Evolutionary conservation across 2,797 vertebrate species (phyloP).

Genomic region (Squalus acanthias): DNA sequence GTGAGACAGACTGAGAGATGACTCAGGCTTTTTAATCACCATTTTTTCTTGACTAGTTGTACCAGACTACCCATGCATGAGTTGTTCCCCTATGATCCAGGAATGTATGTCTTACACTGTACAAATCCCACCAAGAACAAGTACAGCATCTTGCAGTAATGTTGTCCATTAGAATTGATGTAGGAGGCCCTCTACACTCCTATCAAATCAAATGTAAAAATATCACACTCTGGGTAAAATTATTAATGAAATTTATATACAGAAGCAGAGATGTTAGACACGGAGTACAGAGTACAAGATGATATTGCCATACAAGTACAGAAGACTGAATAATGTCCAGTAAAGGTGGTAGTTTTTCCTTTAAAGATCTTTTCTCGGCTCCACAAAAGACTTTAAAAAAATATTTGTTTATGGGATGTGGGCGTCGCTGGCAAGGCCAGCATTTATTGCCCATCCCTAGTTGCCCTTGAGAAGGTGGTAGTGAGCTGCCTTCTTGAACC

Average conservation of each 20-base stretch:
- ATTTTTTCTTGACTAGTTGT: neutral
- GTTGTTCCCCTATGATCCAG: neutral
- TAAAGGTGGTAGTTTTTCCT: neutral
- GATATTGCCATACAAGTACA: neutral
- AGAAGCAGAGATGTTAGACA: neutral
- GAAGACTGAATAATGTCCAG: neutral
- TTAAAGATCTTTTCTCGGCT: neutral
- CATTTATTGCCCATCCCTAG: no score
- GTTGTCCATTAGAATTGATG: neutral
- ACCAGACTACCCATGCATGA: no score
- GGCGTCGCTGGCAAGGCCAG: no score
- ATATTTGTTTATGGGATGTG: no score
- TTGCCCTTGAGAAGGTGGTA: no score
- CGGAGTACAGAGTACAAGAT: neutral
- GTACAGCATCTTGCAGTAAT: neutral
- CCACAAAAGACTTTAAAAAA: no score
- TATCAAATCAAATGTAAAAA: neutral
- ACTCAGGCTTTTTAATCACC: neutral
- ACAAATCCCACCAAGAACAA: neutral
- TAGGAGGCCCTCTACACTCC: neutral
- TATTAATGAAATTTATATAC: neutral
- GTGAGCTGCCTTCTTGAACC: no score
- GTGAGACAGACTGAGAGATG: neutral
- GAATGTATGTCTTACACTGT: neutral
- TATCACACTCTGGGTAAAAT: neutral